Percentiles rank a stretch among this genome's conserved stretches.
These are phyloP conservation scores for Fragum sueziense DNA, from an alignment of 2,888 invertebrate genomes.

Conservation along the genomic window DNA sequence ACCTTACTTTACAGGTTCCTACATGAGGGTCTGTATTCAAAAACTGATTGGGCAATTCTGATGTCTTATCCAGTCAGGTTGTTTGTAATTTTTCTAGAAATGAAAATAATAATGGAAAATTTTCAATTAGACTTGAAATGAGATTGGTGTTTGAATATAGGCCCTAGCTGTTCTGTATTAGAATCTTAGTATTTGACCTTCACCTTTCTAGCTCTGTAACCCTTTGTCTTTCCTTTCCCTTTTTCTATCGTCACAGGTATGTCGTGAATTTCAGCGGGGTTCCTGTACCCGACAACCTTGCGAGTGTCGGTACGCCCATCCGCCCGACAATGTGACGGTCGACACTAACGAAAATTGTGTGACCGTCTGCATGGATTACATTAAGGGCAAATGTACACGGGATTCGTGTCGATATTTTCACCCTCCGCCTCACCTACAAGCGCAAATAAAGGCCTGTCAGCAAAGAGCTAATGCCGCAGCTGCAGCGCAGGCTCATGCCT, in stretches of 20 bases:
- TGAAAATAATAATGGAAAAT: too few species aligned
- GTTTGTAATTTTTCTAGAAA: too few species aligned
- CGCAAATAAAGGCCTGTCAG: slow-evolving; percentile 88
- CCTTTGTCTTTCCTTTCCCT: slow-evolving; percentile 21
- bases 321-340: slow-evolving; percentile 95
- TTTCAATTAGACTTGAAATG: too few species aligned
- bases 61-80: too few species aligned
- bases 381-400: slow-evolving; percentile 92
- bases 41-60: too few species aligned
- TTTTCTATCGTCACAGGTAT: slow-evolving; percentile 82
- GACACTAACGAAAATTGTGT: slow-evolving; percentile 97
- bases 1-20: too few species aligned
- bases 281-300: slow-evolving; percentile 98
- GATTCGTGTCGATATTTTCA: slow-evolving; percentile 99
- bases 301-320: slow-evolving; percentile 99
- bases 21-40: too few species aligned
- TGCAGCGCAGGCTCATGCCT: slow-evolving; percentile 78
- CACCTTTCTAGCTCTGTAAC: slow-evolving; percentile 9
- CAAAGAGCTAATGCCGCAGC: slow-evolving; percentile 82
- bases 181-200: neutral
- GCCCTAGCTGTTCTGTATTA: neutral
- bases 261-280: slow-evolving; percentile 99
- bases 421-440: slow-evolving; percentile 98
- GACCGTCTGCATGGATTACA: slow-evolving; percentile 99
- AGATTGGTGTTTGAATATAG: too few species aligned